phyloP scores from a whole-genome alignment of 2,113 vertebrate species.

The Peucedramus taeniatus region DNA sequence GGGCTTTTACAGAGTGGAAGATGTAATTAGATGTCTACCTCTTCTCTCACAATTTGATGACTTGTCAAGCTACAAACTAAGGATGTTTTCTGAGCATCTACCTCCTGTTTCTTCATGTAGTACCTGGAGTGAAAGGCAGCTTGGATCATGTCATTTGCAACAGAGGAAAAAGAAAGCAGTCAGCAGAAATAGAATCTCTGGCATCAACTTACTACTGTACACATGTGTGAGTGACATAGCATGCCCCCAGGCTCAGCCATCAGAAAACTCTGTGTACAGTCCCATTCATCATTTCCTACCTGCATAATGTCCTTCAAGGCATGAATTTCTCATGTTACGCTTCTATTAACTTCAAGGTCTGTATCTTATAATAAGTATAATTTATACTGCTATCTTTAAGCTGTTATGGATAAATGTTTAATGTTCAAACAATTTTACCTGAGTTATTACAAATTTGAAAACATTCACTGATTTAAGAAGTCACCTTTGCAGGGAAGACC shows the following conservation, averaged over 20 bases:
- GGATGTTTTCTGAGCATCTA: background rate
- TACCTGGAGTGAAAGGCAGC: background rate
- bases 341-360: background rate
- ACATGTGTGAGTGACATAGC: background rate
- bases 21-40: background rate
- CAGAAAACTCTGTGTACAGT: background rate
- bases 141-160: background rate
- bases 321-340: background rate
- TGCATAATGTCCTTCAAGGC: background rate
- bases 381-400: background rate
- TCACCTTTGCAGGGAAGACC: background rate
- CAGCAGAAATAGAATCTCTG: background rate
- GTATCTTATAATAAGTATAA: background rate
- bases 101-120: background rate
- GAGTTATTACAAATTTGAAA: background rate
- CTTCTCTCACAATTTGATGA: background rate
- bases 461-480: background rate
- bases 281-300: background rate
- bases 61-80: background rate
- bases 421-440: background rate
- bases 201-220: background rate
- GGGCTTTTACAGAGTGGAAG: background rate
- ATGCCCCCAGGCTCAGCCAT: background rate
- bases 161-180: background rate
- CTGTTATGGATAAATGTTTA: background rate